Conservation (phyloP, 2,888 invertebrate genomes). For the Ceramica pisi region DNA sequence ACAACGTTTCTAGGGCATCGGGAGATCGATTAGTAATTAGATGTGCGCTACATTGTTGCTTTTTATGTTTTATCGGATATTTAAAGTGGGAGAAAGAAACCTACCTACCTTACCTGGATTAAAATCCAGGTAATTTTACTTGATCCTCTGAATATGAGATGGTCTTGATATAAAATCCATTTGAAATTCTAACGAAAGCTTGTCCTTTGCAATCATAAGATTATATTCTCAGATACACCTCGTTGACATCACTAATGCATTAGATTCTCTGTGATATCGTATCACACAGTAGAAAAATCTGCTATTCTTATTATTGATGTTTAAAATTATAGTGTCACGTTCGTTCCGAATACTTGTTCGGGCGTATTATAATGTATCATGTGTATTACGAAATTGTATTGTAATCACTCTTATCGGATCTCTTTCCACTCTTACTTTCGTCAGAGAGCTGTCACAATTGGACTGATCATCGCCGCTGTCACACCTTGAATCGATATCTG, state of each 20-base stretch:
- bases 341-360: conserved; percentile 75
- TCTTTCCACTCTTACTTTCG: conserved; percentile 81
- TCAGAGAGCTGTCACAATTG: conserved; percentile 76
- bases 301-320: conserved; percentile 70
- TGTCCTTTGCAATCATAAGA: not conserved
- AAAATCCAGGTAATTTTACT: too few relatives aligned
- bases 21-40: conserved; percentile 81
- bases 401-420: conserved; percentile 79
- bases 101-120: conserved; percentile 19
- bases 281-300: conserved; percentile 51
- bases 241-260: conserved; percentile 51
- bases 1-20: conserved; percentile 79
- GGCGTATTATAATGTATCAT: conserved; percentile 75
- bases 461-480: conserved; percentile 78
- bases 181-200: not conserved
- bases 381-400: conserved; percentile 78
- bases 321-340: conserved; percentile 81
- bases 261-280: conserved; percentile 41
- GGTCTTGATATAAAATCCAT: not conserved
- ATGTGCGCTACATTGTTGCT: conserved; percentile 66
- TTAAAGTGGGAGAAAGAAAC: conserved; percentile 8
- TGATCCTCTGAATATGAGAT: not conserved
- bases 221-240: conserved; percentile 29
- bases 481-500: conserved; percentile 80
- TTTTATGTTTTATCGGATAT: conserved; percentile 51